Base-by-base conservation (phyloP, 2,113 vertebrate species). In the Plectropomus leopardus region DNA sequence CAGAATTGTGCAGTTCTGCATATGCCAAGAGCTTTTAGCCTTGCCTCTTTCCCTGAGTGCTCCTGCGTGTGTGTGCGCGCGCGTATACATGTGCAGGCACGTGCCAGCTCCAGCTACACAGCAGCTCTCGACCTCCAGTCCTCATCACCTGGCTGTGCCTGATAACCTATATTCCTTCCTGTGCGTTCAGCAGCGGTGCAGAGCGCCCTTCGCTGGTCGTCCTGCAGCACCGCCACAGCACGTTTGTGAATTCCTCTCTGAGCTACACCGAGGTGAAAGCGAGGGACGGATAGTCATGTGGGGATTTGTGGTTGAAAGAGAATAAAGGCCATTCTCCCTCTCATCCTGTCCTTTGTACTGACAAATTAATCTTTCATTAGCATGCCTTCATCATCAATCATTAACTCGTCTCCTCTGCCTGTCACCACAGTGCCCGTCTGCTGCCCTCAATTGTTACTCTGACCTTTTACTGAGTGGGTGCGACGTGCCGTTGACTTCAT, bases 291-390 rank as follows among this genome's bases (percentile, higher is more conserved):
- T 13, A 58, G 47, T 63, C 57, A 44, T 69, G 24, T 14, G 28
- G 45, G 73, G 73, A 71, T 74, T 71, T 73, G 57, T 26, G 55
- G 48, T n/a, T 51, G 59, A 71, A 48, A 58, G 55, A 76, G 71
- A 61, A 76, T 72, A 70, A 77, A 82, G 68, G 71, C 67, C 30
- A 44, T 32, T 48, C 53, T 78, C 45, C 51, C 40, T 47, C 26
- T 61, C 60, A 70, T 44, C 23, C 48, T 63, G 14, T 32, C 58
- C 78, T 86, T 80, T 77, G 90, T 82, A 84, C 84, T 78, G 85
- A 88, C 84, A 83, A 94, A 96, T 96, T 94, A 95, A 95, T 95
- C 90, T 95, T 96, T 92, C 91, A 95, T 94, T 93, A 94, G 83
- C 83, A 86, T 88, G 85, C 92, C 86, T 89, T 83, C 89, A 87